phyloP scores from a whole-genome alignment of 2,113 vertebrate genomes.

The Neodon shergylaensis region DNA sequence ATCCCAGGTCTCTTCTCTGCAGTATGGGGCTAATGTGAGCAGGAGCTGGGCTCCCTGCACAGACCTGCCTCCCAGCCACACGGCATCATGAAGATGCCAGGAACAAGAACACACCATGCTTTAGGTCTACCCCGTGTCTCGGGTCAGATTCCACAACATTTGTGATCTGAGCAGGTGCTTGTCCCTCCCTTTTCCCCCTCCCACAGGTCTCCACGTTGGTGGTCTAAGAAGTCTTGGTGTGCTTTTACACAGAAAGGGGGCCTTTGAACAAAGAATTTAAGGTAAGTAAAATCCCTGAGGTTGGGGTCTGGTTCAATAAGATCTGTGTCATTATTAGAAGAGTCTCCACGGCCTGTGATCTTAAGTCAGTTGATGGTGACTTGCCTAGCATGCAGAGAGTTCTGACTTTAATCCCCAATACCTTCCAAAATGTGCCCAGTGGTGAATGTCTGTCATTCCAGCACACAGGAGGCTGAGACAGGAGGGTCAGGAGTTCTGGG shows the following conservation, averaged over 20 bases:
- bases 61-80: background rate
- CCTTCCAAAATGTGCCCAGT: background rate
- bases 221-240: background rate
- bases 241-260: background rate
- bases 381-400: background rate
- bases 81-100: accelerated
- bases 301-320: no score
- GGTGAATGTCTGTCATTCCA: background rate
- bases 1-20: background rate
- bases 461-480: background rate
- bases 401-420: background rate
- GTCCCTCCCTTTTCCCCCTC: accelerated
- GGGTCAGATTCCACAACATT: background rate
- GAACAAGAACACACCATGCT: background rate
- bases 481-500: background rate
- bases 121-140: no score
- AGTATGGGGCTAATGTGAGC: accelerated
- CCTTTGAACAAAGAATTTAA: background rate
- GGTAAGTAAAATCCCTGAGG: background rate
- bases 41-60: accelerated
- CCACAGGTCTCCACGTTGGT: background rate
- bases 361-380: no score
- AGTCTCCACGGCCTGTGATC: background rate
- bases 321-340: background rate
- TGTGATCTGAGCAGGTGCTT: no score